Base-by-base conservation (phyloP, 2,888 invertebrate genomes). In the Fragum sueziense region DNA sequence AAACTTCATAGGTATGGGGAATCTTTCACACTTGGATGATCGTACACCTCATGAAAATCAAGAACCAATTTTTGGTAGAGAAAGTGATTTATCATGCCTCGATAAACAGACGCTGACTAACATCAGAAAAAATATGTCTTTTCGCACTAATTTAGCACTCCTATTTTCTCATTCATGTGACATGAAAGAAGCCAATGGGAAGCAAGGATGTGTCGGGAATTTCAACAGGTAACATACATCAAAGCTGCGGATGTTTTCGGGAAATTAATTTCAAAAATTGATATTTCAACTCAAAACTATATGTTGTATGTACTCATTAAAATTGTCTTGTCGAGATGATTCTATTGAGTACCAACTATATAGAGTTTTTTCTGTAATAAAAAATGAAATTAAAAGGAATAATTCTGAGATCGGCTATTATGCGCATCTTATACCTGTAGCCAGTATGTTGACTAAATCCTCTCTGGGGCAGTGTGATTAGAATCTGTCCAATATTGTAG, bases 61-160 rank as follows among this genome's bases (percentile, higher is more conserved):
- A 81, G 81, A 81, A 81, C 81, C 81, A 75, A 77, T 77, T 76
- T 76, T 57, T 33, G 37, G 67, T 57, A 78, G 72, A 72, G 72
- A 47, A 37, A 72, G 57, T 74, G 71, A 81, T 81, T 75, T 81
- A 78, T 81, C 75, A 78, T 62, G 69, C 61, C 34, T 65, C 74
- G 74, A 78, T 81, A 71, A 75, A 74, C 59, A 29, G 27, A 11
- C 61, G 41, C 47, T 74, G 74, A 74, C 74, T 74, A 74, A 74
- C 59, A 68, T 69, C 68, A 61, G 68, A 37, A 74, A 70, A 76
- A 74, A 70, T n/a, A 47, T n/a, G 47, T 47, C 47, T 47, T 47
- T 47, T n/a, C n/a, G 51, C 51, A 51, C 57, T 41, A 75, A 75
- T 62, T 57, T 65, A 71, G 76, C 82, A 76, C 75, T 78, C 82